A percentile compares a stretch with the other conserved stretches of the same genome.
Conservation (phyloP, 2,888 invertebrate species). For the Argynnis bischoffii region DNA sequence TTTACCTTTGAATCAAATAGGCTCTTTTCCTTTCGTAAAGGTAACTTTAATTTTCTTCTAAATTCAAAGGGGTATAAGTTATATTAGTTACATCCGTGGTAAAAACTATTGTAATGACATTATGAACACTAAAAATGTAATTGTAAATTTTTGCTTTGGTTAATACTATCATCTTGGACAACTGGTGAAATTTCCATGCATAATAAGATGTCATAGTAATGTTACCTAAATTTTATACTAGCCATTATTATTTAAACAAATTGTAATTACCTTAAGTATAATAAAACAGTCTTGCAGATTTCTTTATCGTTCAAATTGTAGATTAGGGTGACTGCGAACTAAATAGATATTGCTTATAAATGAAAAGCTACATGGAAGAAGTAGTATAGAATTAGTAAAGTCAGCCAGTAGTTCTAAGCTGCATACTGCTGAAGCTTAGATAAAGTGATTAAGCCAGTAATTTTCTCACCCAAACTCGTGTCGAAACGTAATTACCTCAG, state of each 20-base stretch:
- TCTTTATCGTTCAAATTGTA: too few species aligned
- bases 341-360: too few species aligned
- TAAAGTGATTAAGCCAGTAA: slow-evolving; percentile 26
- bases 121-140: slow-evolving; percentile 1
- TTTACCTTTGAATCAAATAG: slow-evolving; percentile 28
- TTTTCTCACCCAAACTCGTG: slow-evolving; percentile 20
- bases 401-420: slow-evolving; percentile 15
- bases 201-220: too few species aligned
- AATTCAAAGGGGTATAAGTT: slow-evolving; percentile 14
- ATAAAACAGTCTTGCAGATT: too few species aligned
- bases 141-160: too few species aligned
- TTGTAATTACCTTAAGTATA: too few species aligned
- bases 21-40: slow-evolving; percentile 19
- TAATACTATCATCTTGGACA: too few species aligned
- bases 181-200: too few species aligned
- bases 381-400: not conserved
- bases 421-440: slow-evolving; percentile 13
- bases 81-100: slow-evolving; percentile 1
- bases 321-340: too few species aligned
- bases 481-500: slow-evolving; percentile 18
- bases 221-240: too few species aligned
- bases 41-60: slow-evolving; percentile 23
- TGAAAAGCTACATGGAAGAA: not conserved
- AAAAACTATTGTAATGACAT: not conserved
- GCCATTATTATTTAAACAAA: too few species aligned